A percentile compares a stretch with the other conserved stretches of the same genome.
Evolutionary conservation across 2,797 vertebrate genomes (phyloP).

Genomic region (Peromyscus attwateri): DNA sequence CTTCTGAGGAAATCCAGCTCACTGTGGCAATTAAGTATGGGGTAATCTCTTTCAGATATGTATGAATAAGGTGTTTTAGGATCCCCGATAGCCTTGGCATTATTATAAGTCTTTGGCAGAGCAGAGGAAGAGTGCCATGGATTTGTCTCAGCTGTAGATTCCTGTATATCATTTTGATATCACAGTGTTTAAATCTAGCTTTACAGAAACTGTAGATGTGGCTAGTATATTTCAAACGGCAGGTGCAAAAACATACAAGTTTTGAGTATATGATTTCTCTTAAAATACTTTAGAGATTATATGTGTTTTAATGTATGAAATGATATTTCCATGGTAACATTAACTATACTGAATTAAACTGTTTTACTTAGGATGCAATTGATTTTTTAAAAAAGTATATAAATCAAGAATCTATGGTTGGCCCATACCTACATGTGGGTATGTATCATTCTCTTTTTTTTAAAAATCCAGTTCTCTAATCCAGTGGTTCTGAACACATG

Average conservation of each 20-base stretch:
- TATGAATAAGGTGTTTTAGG: conserved; percentile 48
- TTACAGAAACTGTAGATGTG: neutral
- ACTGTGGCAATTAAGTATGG: neutral
- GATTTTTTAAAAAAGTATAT: neutral
- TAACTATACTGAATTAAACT: neutral
- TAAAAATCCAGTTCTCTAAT: neutral
- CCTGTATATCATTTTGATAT: neutral
- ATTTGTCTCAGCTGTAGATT: neutral
- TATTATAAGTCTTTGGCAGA: conserved; percentile 2
- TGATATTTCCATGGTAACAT: neutral
- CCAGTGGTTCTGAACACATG: neutral
- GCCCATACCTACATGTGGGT: neutral
- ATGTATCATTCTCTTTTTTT: neutral
- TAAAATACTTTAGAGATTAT: conserved; percentile 1
- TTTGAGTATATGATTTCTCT: neutral
- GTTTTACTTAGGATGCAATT: conserved; percentile 8
- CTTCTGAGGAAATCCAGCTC: conserved; percentile 46
- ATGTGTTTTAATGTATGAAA: neutral
- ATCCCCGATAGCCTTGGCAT: conserved; percentile 21
- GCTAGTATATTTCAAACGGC: neutral
- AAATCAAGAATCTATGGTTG: neutral
- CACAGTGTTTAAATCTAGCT: neutral
- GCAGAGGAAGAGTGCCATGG: neutral
- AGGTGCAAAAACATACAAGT: neutral
- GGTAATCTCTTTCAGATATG: conserved; percentile 48